Conservation (phyloP, 2,797 vertebrate genomes). For the Acanthurus lineatus region DNA sequence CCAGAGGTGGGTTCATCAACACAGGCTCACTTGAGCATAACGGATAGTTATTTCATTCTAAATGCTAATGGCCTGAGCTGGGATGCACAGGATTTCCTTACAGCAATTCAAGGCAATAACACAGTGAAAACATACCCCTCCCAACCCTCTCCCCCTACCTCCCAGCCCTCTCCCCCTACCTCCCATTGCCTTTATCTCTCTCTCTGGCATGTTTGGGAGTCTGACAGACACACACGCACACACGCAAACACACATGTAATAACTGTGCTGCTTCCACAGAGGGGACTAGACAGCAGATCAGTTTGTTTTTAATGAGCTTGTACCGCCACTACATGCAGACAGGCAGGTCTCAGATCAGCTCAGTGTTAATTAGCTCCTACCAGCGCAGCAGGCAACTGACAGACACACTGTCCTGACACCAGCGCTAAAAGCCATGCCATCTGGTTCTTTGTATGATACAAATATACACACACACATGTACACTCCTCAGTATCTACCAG, state of each 20-base stretch:
- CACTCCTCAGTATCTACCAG: neutral
- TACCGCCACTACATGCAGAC: constrained; percentile 33
- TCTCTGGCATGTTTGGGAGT: constrained; percentile 4
- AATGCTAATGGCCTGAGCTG: constrained; percentile 66
- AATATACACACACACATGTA: constrained; percentile 15
- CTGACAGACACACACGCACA: constrained; percentile 34
- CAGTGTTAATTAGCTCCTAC: constrained; percentile 69
- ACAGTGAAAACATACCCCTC: neutral
- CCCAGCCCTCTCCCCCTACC: neutral
- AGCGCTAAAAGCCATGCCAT: constrained; percentile 53
- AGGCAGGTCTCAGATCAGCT: constrained; percentile 72
- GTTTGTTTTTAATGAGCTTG: constrained; percentile 65
- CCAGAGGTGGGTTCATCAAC: constrained; percentile 62
- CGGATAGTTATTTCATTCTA: constrained; percentile 64
- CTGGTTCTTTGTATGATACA: constrained; percentile 43
- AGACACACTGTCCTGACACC: constrained; percentile 48
- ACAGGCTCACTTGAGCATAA: constrained; percentile 58
- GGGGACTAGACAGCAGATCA: constrained; percentile 57
- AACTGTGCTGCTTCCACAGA: constrained; percentile 20
- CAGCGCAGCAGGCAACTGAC: constrained; percentile 51
- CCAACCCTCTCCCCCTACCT: neutral
- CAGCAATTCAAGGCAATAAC: constrained; percentile 22
- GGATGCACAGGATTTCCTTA: constrained; percentile 32
- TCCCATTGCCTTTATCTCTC: no score
- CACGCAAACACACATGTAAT: constrained; percentile 18